Percentiles rank a stretch among this genome's conserved stretches.
These are phyloP conservation scores for Colaptes auratus DNA, from an alignment of 2,113 vertebrate species.

Conservation along the genomic window DNA sequence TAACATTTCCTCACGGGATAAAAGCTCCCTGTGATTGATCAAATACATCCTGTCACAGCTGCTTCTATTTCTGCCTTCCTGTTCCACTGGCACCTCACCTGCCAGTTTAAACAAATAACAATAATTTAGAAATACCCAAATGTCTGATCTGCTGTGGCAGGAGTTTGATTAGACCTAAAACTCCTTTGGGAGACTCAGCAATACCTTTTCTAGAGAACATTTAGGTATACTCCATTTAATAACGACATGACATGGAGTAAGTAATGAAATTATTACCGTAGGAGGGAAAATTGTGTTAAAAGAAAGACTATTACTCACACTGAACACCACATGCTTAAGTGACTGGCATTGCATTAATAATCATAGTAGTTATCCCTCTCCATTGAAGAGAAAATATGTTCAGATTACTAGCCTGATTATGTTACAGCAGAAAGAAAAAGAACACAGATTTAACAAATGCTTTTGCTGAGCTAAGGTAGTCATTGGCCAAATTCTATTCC, in stretches of 20 bases:
- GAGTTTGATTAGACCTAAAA: slow-evolving; percentile 56
- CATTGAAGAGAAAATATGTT: slow-evolving; percentile 41
- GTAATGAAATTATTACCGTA: slow-evolving; percentile 51
- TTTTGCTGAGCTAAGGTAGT: neutral
- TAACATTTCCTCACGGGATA: neutral
- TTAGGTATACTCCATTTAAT: slow-evolving; percentile 61
- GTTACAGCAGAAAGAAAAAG: slow-evolving; percentile 9
- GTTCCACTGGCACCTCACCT: neutral
- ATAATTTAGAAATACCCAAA: neutral
- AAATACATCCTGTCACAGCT: neutral
- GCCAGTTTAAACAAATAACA: neutral
- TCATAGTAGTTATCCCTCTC: slow-evolving; percentile 62
- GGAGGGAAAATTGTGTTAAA: slow-evolving; percentile 61
- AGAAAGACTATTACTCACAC: slow-evolving; percentile 50
- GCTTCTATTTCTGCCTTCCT: neutral
- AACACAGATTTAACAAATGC: neutral
- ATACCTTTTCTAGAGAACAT: slow-evolving; percentile 48
- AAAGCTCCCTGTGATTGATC: neutral
- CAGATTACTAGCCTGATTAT: slow-evolving; percentile 38
- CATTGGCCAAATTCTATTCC: slow-evolving; percentile 7
- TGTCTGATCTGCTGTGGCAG: neutral
- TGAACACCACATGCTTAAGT: slow-evolving; percentile 44
- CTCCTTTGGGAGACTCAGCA: slow-evolving; percentile 63
- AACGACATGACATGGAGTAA: slow-evolving; percentile 54
- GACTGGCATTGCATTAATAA: slow-evolving; percentile 57